Percentiles rank a stretch among this genome's conserved stretches.
Evolutionary conservation across 2,797 vertebrate genomes (phyloP).

Genomic region (Acrocephalus scirpaceus): DNA sequence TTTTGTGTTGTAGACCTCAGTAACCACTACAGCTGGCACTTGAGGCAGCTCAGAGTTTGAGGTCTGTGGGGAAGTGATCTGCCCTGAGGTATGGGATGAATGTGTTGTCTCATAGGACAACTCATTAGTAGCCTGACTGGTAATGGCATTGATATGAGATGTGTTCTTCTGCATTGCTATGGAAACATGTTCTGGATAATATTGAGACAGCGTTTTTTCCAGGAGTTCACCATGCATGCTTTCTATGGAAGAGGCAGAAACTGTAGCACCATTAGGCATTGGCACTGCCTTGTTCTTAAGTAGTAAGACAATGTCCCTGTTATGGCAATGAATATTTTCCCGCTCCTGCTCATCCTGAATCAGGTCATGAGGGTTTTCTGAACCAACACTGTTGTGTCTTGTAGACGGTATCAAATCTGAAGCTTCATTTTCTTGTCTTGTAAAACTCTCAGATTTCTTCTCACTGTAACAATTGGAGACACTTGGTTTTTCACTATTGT

Average conservation of each 20-base stretch:
- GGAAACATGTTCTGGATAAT: constrained; percentile 90
- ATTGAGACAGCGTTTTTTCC: constrained; percentile 91
- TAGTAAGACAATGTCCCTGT: constrained; percentile 84
- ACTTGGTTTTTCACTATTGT: constrained; percentile 64
- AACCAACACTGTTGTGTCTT: constrained; percentile 75
- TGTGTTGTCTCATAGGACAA: constrained; percentile 79
- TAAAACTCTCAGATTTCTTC: constrained; percentile 56
- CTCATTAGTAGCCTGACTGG: constrained; percentile 82
- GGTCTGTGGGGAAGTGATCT: constrained; percentile 83
- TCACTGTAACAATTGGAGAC: constrained; percentile 66
- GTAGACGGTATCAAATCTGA: constrained; percentile 74
- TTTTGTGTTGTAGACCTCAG: constrained; percentile 77
- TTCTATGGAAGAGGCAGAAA: constrained; percentile 87
- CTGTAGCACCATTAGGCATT: constrained; percentile 91
- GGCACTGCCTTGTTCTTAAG: constrained; percentile 85
- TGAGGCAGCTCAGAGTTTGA: constrained; percentile 84
- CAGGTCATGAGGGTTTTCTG: constrained; percentile 61
- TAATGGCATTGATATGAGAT: constrained; percentile 84
- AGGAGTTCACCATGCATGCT: constrained; percentile 86
- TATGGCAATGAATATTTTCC: constrained; percentile 81
- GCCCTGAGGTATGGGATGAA: constrained; percentile 91
- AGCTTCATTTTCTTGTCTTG: constrained; percentile 72
- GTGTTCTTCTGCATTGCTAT: constrained; percentile 87
- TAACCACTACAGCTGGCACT: constrained; percentile 78
- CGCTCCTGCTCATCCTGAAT: constrained; percentile 79